Conservation (phyloP, 2,888 invertebrate species). For the Synergus itoensis region DNA sequence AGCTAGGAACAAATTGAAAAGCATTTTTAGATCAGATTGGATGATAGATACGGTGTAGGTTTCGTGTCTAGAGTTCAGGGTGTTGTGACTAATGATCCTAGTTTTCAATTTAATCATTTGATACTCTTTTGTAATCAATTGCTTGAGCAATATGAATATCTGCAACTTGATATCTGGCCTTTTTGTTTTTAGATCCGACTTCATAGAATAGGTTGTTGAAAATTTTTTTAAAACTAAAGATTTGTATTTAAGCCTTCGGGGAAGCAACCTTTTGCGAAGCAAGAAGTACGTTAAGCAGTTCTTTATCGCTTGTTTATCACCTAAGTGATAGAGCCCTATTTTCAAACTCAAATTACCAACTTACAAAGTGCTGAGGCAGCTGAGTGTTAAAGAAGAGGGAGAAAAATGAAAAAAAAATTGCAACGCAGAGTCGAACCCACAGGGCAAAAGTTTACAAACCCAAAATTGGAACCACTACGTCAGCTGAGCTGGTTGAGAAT, state of each 20-base stretch:
- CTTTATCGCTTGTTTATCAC: conserved; percentile 37
- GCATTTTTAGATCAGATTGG: background rate
- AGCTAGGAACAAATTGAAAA: conserved; percentile 7
- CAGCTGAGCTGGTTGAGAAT: no score
- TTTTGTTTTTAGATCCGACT: background rate
- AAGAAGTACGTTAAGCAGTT: background rate
- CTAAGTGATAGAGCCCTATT: conserved; percentile 34
- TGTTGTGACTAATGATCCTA: background rate
- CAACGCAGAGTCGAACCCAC: background rate
- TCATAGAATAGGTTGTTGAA: background rate
- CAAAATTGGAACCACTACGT: no score
- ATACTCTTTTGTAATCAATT: background rate
- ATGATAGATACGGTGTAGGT: background rate
- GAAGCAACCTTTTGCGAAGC: conserved; percentile 25
- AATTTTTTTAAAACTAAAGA: background rate
- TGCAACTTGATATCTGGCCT: background rate
- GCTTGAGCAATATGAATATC: background rate
- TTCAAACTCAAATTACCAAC: conserved; percentile 32
- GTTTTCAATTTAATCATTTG: background rate
- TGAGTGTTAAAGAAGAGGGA: background rate
- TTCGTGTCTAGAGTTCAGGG: background rate
- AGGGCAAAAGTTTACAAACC: background rate
- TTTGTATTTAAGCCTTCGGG: background rate
- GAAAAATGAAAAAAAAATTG: no score
- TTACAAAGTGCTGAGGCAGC: background rate